Percentiles rank a stretch among this genome's conserved stretches.
These are phyloP conservation scores for Aphelenchoides bicaudatus DNA, from an alignment of 2,888 invertebrate genomes.

Conservation along the genomic window DNA sequence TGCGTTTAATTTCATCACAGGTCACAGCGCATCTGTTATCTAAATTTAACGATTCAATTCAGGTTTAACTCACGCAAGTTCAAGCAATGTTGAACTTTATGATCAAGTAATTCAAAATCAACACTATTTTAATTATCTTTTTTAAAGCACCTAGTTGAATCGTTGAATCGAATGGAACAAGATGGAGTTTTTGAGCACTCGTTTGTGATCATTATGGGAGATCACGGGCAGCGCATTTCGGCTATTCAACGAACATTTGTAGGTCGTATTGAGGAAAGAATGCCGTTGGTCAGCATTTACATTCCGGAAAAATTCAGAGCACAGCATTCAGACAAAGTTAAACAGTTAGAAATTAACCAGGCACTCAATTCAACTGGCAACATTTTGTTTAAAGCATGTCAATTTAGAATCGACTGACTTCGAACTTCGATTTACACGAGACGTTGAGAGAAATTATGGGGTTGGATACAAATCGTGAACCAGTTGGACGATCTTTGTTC, in stretches of 20 bases:
- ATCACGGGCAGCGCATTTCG: slow-evolving; percentile 63
- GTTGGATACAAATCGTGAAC: slow-evolving; percentile 7
- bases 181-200: slow-evolving; percentile 38
- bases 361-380: slow-evolving; percentile 15
- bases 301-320: slow-evolving; percentile 59
- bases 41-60: too few species aligned
- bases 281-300: slow-evolving; percentile 61
- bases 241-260: slow-evolving; percentile 60
- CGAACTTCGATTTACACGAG: slow-evolving; percentile 63
- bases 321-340: slow-evolving; percentile 39
- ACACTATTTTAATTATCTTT: too few species aligned
- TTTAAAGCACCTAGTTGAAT: slow-evolving; percentile 23
- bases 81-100: slow-evolving; percentile 52
- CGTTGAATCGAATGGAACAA: slow-evolving; percentile 27
- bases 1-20: not conserved
- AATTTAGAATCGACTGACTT: slow-evolving; percentile 45
- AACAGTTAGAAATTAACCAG: slow-evolving; percentile 45
- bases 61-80: slow-evolving; percentile 60
- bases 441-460: slow-evolving; percentile 47
- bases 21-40: too few species aligned
- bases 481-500: slow-evolving; percentile 42
- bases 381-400: not conserved
- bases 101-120: too few species aligned
- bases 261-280: slow-evolving; percentile 62
- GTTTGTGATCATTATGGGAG: slow-evolving; percentile 59